Percentiles rank a stretch among this genome's conserved stretches.
Evolutionary conservation across 2,888 invertebrate species (phyloP).

Genomic region (Norana najaformis): DNA sequence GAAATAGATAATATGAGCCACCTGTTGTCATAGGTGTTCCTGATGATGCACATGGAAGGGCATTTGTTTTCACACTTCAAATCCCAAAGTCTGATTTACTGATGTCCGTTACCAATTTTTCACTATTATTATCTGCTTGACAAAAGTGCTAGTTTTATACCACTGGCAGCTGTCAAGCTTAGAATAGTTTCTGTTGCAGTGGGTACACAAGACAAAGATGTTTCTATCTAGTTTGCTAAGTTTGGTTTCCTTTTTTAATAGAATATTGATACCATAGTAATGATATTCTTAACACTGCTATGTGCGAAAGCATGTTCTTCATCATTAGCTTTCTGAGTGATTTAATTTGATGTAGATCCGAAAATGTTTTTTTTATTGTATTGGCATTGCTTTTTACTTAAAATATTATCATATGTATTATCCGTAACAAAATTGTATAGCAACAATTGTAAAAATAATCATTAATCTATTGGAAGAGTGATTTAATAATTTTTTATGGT

Average conservation of each 20-base stretch:
- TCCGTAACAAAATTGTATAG: background rate
- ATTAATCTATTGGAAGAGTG: too few species aligned
- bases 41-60: background rate
- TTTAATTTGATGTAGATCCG: background rate
- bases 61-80: background rate
- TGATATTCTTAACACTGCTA: background rate
- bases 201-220: too few species aligned
- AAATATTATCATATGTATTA: background rate
- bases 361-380: background rate
- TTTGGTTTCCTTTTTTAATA: background rate
- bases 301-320: background rate
- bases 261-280: background rate
- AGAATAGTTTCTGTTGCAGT: too few species aligned
- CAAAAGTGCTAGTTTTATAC: too few species aligned
- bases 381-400: background rate
- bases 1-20: background rate
- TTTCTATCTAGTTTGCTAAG: background rate
- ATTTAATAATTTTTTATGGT: too few species aligned
- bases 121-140: too few species aligned
- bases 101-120: too few species aligned
- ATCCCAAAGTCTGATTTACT: background rate
- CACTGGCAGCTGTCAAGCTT: background rate
- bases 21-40: background rate
- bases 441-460: background rate
- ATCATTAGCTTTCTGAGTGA: background rate